Conservation (phyloP, 2,797 vertebrate species). For the Lagothrix lagotricha region DNA sequence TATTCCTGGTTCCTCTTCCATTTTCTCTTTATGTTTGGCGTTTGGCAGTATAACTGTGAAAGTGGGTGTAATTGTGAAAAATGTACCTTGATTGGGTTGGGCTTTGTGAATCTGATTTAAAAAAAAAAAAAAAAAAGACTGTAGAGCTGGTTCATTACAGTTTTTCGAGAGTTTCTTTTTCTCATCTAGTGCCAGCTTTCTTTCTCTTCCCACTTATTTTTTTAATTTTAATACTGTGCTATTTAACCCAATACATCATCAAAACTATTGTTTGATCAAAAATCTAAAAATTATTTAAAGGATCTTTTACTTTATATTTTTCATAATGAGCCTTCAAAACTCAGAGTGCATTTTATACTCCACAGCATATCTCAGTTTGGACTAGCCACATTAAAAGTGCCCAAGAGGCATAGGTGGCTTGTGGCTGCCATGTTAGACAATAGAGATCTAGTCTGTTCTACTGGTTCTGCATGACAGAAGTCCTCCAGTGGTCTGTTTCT, state of each 20-base stretch:
- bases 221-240: not conserved
- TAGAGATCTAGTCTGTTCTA: not conserved
- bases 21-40: not conserved
- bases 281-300: not conserved
- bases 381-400: not conserved
- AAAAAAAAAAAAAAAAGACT: not conserved
- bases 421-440: not conserved
- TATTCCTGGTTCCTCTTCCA: not conserved
- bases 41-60: not conserved
- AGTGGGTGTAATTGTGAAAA: not conserved
- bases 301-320: not conserved
- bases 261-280: not conserved
- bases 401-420: not conserved
- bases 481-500: not conserved
- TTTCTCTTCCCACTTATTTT: not conserved
- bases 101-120: not conserved
- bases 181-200: not conserved
- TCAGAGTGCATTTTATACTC: not conserved
- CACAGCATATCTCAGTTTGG: not conserved
- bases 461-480: not conserved
- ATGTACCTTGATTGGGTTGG: not conserved
- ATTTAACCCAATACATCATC: not conserved
- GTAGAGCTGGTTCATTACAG: not conserved
- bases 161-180: not conserved
- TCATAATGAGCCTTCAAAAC: not conserved